phyloP scores from a whole-genome alignment of 2,888 invertebrate genomes.

The Panzeria rudis region DNA sequence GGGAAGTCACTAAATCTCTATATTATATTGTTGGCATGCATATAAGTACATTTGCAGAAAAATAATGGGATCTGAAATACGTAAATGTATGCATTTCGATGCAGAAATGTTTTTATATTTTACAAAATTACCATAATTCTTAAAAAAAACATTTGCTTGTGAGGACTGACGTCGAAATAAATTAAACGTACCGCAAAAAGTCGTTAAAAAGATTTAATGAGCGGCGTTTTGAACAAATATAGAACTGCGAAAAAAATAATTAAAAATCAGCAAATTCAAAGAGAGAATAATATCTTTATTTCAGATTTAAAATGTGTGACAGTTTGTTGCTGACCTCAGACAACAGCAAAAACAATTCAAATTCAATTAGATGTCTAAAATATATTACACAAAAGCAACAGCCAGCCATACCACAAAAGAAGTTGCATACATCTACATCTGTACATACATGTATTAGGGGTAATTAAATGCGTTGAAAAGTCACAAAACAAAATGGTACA shows the following conservation, averaged over 20 bases:
- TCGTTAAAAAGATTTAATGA: constrained; percentile 68
- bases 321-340: constrained; percentile 58
- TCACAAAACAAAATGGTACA: constrained; percentile 74
- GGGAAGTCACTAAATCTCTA: background rate
- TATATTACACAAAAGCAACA: background rate
- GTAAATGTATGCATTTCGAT: background rate
- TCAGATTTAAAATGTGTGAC: background rate
- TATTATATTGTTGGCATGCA: background rate
- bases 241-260: constrained; percentile 3
- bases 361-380: constrained; percentile 52
- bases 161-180: constrained; percentile 17
- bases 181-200: constrained; percentile 67
- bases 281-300: background rate
- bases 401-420: constrained; percentile 72
- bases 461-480: constrained; percentile 73
- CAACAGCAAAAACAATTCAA: constrained; percentile 47
- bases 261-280: background rate
- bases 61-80: background rate
- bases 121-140: background rate
- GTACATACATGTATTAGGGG: constrained; percentile 65
- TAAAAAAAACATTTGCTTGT: background rate
- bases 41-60: background rate
- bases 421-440: constrained; percentile 75
- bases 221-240: constrained; percentile 45
- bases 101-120: background rate